phyloP scores from a whole-genome alignment of 2,797 vertebrate genomes.

The Esox lucius region DNA sequence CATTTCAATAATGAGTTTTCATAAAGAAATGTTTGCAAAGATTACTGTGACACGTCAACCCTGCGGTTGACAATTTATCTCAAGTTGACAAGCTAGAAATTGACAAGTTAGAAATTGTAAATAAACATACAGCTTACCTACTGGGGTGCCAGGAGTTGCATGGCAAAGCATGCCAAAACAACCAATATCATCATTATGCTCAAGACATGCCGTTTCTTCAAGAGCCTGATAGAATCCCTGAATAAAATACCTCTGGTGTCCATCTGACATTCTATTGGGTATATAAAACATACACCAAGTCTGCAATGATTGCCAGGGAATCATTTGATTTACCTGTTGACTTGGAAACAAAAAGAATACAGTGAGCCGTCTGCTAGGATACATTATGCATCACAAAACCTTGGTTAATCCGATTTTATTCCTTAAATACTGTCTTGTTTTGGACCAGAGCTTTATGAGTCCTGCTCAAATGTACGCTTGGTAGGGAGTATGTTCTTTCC shows the following conservation, averaged over 20 bases:
- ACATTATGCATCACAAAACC: slow-evolving; percentile 65
- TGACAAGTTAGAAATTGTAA: slow-evolving; percentile 57
- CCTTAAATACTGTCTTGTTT: neutral
- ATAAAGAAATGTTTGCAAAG: slow-evolving; percentile 58
- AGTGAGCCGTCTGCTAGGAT: slow-evolving; percentile 62
- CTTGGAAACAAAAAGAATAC: slow-evolving; percentile 50
- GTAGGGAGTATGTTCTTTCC: no score
- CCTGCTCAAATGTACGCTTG: neutral
- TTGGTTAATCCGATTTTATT: neutral
- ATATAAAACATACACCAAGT: slow-evolving; percentile 53
- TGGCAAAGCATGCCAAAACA: slow-evolving; percentile 45
- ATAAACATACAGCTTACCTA: slow-evolving; percentile 55
- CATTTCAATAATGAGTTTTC: no score
- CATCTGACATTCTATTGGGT: slow-evolving; percentile 44
- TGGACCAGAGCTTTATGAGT: neutral
- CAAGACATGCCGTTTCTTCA: slow-evolving; percentile 56
- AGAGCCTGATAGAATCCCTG: slow-evolving; percentile 64
- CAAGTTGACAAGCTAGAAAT: slow-evolving; percentile 58
- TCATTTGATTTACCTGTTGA: slow-evolving; percentile 43
- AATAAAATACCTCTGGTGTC: slow-evolving; percentile 64
- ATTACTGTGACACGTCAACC: slow-evolving; percentile 44
- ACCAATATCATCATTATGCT: slow-evolving; percentile 42
- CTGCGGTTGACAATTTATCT: slow-evolving; percentile 53
- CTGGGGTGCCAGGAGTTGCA: slow-evolving; percentile 35
- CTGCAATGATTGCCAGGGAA: slow-evolving; percentile 65